A percentile compares a stretch with the other conserved stretches of the same genome.
phyloP scores from a whole-genome alignment of 2,113 vertebrate species.

The Aptenodytes patagonicus region DNA sequence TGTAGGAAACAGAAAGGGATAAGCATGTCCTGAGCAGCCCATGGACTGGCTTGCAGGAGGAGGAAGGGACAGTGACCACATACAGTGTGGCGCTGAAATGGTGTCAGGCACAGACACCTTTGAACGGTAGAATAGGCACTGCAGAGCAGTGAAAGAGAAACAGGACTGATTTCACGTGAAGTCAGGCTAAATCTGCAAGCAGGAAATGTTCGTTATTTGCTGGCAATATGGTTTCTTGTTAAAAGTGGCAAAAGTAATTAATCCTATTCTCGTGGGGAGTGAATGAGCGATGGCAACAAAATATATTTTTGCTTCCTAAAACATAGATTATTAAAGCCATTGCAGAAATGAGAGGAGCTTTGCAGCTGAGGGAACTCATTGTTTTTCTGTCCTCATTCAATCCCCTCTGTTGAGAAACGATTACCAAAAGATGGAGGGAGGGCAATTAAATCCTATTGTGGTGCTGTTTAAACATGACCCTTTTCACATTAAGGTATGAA shows the following conservation, averaged over 20 bases:
- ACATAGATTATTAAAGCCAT: background rate
- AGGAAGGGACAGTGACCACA: background rate
- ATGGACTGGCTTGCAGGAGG: background rate
- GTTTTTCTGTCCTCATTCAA: background rate
- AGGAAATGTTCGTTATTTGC: background rate
- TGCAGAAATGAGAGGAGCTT: background rate
- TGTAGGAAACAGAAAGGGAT: background rate
- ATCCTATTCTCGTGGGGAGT: background rate
- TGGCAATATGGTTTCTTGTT: background rate
- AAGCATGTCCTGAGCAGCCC: background rate
- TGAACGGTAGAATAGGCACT: background rate
- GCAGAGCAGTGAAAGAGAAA: background rate
- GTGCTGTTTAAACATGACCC: background rate
- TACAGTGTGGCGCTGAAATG: accelerated
- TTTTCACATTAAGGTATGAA: background rate
- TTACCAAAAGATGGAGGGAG: background rate
- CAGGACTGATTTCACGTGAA: background rate
- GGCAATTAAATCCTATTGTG: background rate
- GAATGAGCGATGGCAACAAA: background rate
- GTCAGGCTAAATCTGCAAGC: background rate
- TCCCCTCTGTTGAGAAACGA: background rate
- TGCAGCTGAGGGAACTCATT: background rate
- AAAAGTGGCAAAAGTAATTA: background rate
- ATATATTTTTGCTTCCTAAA: background rate
- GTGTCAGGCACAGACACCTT: background rate